Percentiles rank a stretch among this genome's conserved stretches.
Evolutionary conservation across 2,888 invertebrate genomes (phyloP).

Genomic region (Dryadula phaetusa): DNA sequence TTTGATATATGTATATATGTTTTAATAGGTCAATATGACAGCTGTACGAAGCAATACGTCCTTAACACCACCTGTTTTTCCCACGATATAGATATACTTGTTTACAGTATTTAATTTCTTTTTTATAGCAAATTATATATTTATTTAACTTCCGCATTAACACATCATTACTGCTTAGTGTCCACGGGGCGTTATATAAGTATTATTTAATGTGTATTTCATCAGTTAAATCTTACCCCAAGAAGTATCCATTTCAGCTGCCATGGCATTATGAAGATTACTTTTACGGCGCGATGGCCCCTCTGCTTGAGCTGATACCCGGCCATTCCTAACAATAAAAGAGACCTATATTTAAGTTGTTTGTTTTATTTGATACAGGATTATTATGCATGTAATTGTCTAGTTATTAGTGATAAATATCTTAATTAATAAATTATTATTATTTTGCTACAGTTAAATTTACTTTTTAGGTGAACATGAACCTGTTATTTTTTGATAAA

Average conservation of each 20-base stretch:
- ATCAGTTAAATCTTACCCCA: slow-evolving; percentile 64
- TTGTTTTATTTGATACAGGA: background rate
- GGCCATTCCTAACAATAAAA: slow-evolving; percentile 69
- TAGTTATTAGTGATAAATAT: no score
- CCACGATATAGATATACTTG: no score
- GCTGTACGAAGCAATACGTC: slow-evolving; percentile 51
- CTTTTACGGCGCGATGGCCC: slow-evolving; percentile 89
- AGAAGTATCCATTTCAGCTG: slow-evolving; percentile 75
- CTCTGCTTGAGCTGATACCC: slow-evolving; percentile 82
- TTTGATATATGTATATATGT: slow-evolving; percentile 1
- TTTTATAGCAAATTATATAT: background rate
- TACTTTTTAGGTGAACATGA: background rate
- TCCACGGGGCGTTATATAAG: background rate
- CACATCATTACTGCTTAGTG: background rate
- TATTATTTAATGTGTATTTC: no score
- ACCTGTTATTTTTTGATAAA: slow-evolving; percentile 30
- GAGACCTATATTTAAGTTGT: slow-evolving; percentile 1
- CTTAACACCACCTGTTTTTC: slow-evolving; percentile 37
- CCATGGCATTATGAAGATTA: slow-evolving; percentile 86
- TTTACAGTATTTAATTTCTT: no score
- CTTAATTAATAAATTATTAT: no score
- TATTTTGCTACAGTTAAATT: background rate
- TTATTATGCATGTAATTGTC: no score
- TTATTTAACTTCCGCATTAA: background rate
- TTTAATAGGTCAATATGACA: slow-evolving; percentile 33